Conservation (phyloP, 2,797 vertebrate genomes). For the Pteropus rufus region DNA sequence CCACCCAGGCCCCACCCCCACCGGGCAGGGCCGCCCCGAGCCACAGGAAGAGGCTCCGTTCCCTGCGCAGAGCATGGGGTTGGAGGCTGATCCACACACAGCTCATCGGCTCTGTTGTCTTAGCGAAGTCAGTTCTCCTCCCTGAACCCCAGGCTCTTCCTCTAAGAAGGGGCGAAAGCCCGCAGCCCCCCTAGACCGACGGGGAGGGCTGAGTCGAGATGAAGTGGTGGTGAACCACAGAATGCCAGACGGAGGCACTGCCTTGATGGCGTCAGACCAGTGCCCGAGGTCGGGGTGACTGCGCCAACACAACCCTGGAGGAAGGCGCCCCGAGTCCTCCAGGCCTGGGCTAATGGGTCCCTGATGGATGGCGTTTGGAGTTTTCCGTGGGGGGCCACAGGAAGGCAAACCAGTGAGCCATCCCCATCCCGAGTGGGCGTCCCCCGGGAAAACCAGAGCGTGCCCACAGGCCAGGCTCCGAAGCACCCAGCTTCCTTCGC, state of each 20-base stretch:
- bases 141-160: neutral
- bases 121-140: neutral
- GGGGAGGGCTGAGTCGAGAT: neutral
- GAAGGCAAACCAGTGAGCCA: neutral
- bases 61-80: accelerated
- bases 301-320: neutral
- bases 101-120: neutral
- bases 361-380: neutral
- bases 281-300: neutral
- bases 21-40: too few species aligned
- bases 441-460: neutral
- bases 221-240: accelerated
- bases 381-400: neutral
- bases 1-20: neutral
- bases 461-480: neutral
- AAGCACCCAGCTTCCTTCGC: neutral
- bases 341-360: neutral
- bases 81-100: neutral
- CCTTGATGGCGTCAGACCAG: neutral
- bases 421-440: neutral
- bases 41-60: neutral
- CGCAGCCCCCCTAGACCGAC: neutral
- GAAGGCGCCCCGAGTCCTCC: neutral
- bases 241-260: accelerated
- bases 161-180: neutral